Base-by-base conservation (phyloP, 2,888 invertebrate genomes). In the Acleris sparsana region DNA sequence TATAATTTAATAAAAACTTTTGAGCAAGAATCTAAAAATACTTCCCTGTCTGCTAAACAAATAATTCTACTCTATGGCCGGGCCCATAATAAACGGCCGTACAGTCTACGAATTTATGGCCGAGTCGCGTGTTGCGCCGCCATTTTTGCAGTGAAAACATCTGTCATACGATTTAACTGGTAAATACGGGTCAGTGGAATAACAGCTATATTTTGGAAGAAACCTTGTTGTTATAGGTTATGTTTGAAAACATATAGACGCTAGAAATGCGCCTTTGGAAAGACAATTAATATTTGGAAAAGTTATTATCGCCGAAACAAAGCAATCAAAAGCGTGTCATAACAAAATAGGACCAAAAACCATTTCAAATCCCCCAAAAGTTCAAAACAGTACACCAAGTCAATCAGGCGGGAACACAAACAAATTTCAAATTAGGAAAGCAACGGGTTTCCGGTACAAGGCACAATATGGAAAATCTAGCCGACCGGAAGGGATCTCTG, bases 111-210 rank as follows among this genome's bases (percentile, higher is more conserved):
- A 80, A 85, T 85, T 87, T 84, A 85, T 83, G 81, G 73, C 71
- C 52, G 69, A 73, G 77, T 83, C 65, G 87, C 87, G 85, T 86
- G 88, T 76, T 76, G 67, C 69, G 69, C 64, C 65, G 80, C 77
- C 71, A 78, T 89, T 84, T 81, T 76, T 74, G 80, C 82, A 76
- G 80, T 80, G 76, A 80, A 84, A 83, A 83, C 86, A 88, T 89
- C 86, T 87, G 87, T 89, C 88, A 88, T 83, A 81, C 64, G 76
- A 71, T 78, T 78, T 80, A 78, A 78, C 81, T 79, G 76, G 75
- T 73, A 73, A 72, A 72, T 63, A 73, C 9, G 11, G 46, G 88
- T 88, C 81, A 89, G 75, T 89, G 72, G 89, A 89, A 86, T 88
- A 86, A 83, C 78, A 71, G 74, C 75, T 77, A 75, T 70, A 76